Base-by-base conservation (phyloP, 2,113 vertebrate genomes). In the Tupaia chinensis region DNA sequence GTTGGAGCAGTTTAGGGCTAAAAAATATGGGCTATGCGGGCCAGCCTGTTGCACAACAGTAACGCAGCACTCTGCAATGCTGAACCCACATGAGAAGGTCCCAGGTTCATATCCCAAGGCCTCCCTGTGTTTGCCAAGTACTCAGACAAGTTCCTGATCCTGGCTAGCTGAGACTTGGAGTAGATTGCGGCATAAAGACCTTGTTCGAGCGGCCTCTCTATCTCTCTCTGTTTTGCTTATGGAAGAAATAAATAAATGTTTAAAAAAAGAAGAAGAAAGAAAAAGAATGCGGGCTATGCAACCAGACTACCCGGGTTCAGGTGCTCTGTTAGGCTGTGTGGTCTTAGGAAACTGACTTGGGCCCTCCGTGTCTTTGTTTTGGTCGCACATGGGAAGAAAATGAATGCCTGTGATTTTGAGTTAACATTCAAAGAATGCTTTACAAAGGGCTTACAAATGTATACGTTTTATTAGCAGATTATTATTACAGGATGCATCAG, bases 301-400 rank as follows among this genome's bases (percentile, higher is more conserved):
- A 2, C 20, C 69, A 66, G 14, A 44, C 56, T 7, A 9, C 56
- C 32, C 11, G 3, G 19, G 25, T 86, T 79, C 29, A 12, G 76
- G 29, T 13, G 72, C 53, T 88, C 76, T 13, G 0, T 54, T 58
- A 19, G n/a, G 87, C 74, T 88, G 82, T 85, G 87, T 82, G 29
- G 65, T 19, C 87, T 81, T 81, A 34, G n/a, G 61, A 80, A 86
- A 87, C 53, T 77, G 34, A 93, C 88, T 29, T 27, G n/a, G 70
- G 63, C 9, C 85, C 82, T 86, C 93, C 81, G 73, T 32, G 86
- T 72, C 60, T 85, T 54, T 29, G 32, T 87, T 66, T 80, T 76
- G 29, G 53, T 16, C 82, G 77, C 44, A 65, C 92, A 89, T 20
- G 7, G 27, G n/a, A 95, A 89, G 65, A 32, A 25, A 9, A 27